Evolutionary conservation across 2,888 invertebrate genomes (phyloP), one percentile per base, ranked within the genome.

Genomic region (Tineola bisselliella): DNA sequence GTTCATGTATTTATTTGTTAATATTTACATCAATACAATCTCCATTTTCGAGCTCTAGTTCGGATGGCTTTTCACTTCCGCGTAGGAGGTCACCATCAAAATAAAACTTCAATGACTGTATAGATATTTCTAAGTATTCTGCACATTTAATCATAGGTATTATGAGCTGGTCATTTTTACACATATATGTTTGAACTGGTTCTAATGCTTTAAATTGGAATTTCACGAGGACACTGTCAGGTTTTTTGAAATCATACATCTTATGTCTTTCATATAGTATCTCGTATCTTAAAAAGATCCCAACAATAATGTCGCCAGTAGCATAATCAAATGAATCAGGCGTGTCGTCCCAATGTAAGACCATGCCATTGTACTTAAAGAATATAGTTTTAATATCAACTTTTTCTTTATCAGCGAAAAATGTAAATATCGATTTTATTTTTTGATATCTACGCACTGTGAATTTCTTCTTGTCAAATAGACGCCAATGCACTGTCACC

Each of bases 1-100:
- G n/a, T n/a, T n/a, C n/a, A n/a, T n/a, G n/a, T n/a, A n/a, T n/a
- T n/a, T n/a, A n/a, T n/a, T n/a, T n/a, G n/a, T n/a, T n/a, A n/a
- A n/a, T n/a, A n/a, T 48, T 48, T 0, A 88, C 84, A 74, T 89
- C 89, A 38, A 89, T 84, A 64, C 88, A 88, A 66, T 88, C 89
- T 0, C 84, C 89, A 0, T 86, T 87, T 66, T 89, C 89, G 1
- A 89, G 64, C 0, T 87, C 89, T 31, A 89, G 64, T 0, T 81
- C 79, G 8, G 67, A 65, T 0, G 88, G 72, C 0, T 88, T 88
- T 8, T 61, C 68, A 61, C 66, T 70, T 74, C 82, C 75, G 66
- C 75, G 66, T 48, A 89, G 67, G n/a, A 70, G 61, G 64, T 89
- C 88, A 0, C 89, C 89, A 69, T 89, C 89, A 70, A 89, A 89